Percentiles rank a stretch among this genome's conserved stretches.
Conservation (phyloP, 1,140 invertebrate genomes). For the Leptopilina boulardi region DNA sequence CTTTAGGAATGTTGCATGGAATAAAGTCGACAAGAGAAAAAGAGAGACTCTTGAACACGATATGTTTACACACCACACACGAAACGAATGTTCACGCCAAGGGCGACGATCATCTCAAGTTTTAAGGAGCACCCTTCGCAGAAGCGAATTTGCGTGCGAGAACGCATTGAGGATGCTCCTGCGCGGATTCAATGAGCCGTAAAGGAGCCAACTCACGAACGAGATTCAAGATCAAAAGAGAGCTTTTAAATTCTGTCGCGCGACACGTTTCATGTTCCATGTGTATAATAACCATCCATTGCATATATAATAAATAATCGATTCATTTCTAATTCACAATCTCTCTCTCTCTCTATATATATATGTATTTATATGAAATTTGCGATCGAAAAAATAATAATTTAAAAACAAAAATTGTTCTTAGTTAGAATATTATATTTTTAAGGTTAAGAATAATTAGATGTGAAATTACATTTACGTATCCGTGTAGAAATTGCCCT, state of each 20-base stretch:
- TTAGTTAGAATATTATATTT: too few relatives aligned
- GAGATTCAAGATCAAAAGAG: conserved; percentile 45
- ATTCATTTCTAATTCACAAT: conserved; percentile 47
- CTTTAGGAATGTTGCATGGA: conserved; percentile 29
- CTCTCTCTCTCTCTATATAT: too few relatives aligned
- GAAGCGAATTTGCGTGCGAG: conserved; percentile 24
- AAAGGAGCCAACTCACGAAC: conserved; percentile 43
- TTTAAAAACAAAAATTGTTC: too few relatives aligned
- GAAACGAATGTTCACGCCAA: conserved; percentile 19
- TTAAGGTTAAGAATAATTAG: too few relatives aligned
- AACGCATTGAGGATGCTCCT: conserved; percentile 12
- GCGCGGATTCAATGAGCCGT: conserved; percentile 42
- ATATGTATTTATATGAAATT: too few relatives aligned
- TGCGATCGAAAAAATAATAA: too few relatives aligned
- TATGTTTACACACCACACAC: conserved; percentile 21
- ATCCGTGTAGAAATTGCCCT: too few relatives aligned
- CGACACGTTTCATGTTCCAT: conserved; percentile 51
- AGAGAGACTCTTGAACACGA: background rate
- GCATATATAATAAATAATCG: conserved; percentile 49
- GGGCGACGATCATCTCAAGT: conserved; percentile 21
- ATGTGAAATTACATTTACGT: too few relatives aligned
- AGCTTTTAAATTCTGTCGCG: conserved; percentile 38
- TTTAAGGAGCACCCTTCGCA: conserved; percentile 27
- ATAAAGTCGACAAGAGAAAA: background rate
- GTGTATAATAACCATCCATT: conserved; percentile 49